Percentiles rank a stretch among this genome's conserved stretches.
phyloP scores from a whole-genome alignment of 2,113 vertebrate genomes.

The Cryptomyrus ogoouensis region DNA sequence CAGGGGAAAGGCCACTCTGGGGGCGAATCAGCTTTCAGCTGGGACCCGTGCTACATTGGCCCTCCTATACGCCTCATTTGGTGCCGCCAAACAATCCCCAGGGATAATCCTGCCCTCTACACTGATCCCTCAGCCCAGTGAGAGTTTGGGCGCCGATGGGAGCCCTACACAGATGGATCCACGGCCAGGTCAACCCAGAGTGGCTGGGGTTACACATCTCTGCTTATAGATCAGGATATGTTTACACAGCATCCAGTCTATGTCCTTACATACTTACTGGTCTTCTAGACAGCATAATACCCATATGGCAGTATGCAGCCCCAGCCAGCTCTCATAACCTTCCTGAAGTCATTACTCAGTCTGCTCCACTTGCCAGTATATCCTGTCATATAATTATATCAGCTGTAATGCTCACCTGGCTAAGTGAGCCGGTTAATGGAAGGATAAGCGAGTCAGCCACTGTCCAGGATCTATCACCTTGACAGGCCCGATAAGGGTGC shows the following conservation, averaged over 20 bases:
- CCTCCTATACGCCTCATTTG: background rate
- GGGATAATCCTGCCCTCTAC: background rate
- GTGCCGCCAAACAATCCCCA: background rate
- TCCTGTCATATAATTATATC: slow-evolving; percentile 6
- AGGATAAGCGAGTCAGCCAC: background rate
- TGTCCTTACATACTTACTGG: background rate
- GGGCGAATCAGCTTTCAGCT: no score
- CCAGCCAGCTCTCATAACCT: background rate
- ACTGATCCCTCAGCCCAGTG: background rate
- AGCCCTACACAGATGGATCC: background rate
- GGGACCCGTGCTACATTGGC: no score
- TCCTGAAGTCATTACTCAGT: background rate
- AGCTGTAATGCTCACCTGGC: slow-evolving; percentile 7
- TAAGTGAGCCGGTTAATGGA: background rate
- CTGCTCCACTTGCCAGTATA: background rate
- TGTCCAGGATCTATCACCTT: background rate
- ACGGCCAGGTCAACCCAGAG: background rate
- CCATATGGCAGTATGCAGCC: background rate
- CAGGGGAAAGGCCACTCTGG: no score
- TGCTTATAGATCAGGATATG: background rate
- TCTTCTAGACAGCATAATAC: background rate
- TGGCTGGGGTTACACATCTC: background rate
- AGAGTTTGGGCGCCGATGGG: background rate
- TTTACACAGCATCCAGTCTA: background rate
- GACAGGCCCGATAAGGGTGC: background rate